Percentiles rank a stretch among this genome's conserved stretches.
Conservation (phyloP, 2,888 invertebrate genomes). For the Meteorus cinctellus region DNA sequence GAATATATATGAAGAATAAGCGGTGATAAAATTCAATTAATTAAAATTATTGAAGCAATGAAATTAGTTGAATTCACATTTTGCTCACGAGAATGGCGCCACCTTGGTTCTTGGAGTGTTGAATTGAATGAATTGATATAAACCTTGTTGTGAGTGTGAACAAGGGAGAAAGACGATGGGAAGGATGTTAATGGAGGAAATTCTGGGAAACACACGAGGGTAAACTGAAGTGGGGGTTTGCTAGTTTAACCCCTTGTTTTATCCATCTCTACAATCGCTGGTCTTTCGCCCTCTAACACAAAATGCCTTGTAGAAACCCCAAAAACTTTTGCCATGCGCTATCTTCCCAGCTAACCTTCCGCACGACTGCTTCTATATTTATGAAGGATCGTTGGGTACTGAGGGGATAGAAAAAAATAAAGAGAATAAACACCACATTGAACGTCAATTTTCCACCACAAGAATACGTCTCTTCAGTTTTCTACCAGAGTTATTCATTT, state of each 20-base stretch:
- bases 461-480: background rate
- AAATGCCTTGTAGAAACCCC: conserved; percentile 34
- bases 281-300: background rate
- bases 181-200: conserved; percentile 6
- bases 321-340: conserved; percentile 28
- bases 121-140: conserved; percentile 15
- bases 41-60: conserved; percentile 39
- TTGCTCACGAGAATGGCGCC: conserved; percentile 1
- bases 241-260: conserved; percentile 25
- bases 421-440: background rate
- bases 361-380: conserved; percentile 55
- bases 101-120: conserved; percentile 17
- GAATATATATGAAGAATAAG: background rate
- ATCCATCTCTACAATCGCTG: conserved; percentile 34
- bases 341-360: conserved; percentile 26
- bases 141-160: conserved; percentile 12
- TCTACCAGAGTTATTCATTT: background rate
- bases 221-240: conserved; percentile 9
- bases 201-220: conserved; percentile 11
- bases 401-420: conserved; percentile 34
- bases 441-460: conserved; percentile 3
- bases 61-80: conserved; percentile 37
- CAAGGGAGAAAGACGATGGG: background rate
- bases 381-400: conserved; percentile 56
- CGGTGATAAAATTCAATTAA: conserved; percentile 38